These are phyloP conservation scores for Melinaea menophilus DNA, from an alignment of 2,888 invertebrate genomes.

Conservation along the genomic window DNA sequence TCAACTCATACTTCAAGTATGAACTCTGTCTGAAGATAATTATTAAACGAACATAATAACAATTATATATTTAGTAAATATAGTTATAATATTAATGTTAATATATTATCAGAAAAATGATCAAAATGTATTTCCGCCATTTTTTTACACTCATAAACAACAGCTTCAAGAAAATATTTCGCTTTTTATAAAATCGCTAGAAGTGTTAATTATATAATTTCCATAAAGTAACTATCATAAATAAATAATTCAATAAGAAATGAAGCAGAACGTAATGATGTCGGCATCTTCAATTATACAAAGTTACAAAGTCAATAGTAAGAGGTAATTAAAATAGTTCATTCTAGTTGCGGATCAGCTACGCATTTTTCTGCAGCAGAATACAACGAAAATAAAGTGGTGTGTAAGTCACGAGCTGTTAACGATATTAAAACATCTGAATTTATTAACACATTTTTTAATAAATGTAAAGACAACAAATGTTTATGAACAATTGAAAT, in stretches of 20 bases:
- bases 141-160: neutral
- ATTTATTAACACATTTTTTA: neutral
- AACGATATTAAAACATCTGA: constrained; percentile 14
- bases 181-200: neutral
- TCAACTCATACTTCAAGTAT: constrained; percentile 5
- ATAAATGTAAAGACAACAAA: neutral
- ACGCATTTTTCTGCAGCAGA: constrained; percentile 55
- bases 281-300: constrained; percentile 49
- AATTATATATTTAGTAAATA: neutral
- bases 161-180: neutral
- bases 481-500: too few relatives aligned
- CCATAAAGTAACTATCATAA: constrained; percentile 16
- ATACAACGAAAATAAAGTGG: constrained; percentile 41
- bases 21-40: constrained; percentile 7
- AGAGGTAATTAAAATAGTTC: constrained; percentile 64
- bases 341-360: constrained; percentile 54
- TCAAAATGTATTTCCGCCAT: neutral
- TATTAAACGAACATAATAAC: constrained; percentile 18
- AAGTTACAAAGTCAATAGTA: constrained; percentile 45
- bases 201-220: constrained; percentile 1
- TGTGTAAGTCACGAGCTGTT: constrained; percentile 15
- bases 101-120: neutral
- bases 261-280: constrained; percentile 42
- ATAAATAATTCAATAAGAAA: constrained; percentile 45
- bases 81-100: neutral